phyloP scores from a whole-genome alignment of 2,888 invertebrate species.

The Drosophila picticornis region DNA sequence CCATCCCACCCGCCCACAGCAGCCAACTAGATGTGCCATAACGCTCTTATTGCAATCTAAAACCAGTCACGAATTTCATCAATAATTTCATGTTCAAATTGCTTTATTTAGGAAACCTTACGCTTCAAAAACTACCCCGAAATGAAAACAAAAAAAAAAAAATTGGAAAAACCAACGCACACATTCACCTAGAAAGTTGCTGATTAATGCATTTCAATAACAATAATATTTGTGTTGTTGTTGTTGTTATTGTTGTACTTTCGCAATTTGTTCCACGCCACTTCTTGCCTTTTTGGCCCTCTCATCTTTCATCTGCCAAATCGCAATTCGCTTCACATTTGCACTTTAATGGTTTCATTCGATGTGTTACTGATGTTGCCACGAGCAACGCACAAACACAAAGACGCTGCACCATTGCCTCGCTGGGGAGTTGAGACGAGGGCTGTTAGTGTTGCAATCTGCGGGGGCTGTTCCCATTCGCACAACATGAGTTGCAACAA shows the following conservation, averaged over 20 bases:
- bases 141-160: no score
- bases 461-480: background rate
- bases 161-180: background rate
- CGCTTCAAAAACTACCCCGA: constrained; percentile 37
- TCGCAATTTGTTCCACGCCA: constrained; percentile 7
- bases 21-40: background rate
- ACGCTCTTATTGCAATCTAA: constrained; percentile 39
- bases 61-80: constrained; percentile 39
- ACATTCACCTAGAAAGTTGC: constrained; percentile 31
- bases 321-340: constrained; percentile 77
- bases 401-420: background rate
- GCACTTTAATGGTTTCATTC: constrained; percentile 77
- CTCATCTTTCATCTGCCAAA: constrained; percentile 45
- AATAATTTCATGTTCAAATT: constrained; percentile 44
- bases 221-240: constrained; percentile 15
- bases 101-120: constrained; percentile 42
- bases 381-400: constrained; percentile 24
- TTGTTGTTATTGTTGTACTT: constrained; percentile 8
- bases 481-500: constrained; percentile 57
- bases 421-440: constrained; percentile 2
- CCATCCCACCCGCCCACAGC: background rate
- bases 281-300: constrained; percentile 17
- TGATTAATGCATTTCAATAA: constrained; percentile 72
- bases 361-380: constrained; percentile 51
- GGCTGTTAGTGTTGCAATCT: constrained; percentile 24